Evolutionary conservation across 2,797 vertebrate genomes (phyloP).

Genomic region (Dendrocincla tyrannina): DNA sequence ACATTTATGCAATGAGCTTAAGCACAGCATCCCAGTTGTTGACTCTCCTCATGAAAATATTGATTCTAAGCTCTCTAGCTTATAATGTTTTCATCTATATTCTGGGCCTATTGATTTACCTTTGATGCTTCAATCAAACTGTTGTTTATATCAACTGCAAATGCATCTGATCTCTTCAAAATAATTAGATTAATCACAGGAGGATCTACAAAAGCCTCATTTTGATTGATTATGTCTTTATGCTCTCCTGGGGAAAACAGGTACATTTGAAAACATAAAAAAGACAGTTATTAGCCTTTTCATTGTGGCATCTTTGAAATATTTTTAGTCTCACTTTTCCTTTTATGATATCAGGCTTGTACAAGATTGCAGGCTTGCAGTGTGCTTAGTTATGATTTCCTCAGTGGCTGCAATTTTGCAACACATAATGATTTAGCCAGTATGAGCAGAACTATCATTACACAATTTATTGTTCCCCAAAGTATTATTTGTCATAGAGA

Average conservation of each 20-base stretch:
- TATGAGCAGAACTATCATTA: constrained; percentile 49
- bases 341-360: constrained; percentile 21
- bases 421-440: constrained; percentile 43
- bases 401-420: constrained; percentile 51
- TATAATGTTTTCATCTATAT: constrained; percentile 54
- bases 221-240: constrained; percentile 49
- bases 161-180: constrained; percentile 33
- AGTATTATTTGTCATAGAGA: constrained; percentile 43
- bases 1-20: constrained; percentile 30
- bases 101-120: constrained; percentile 41
- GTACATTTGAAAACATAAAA: constrained; percentile 25
- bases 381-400: constrained; percentile 26
- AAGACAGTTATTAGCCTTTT: constrained; percentile 39
- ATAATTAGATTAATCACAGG: constrained; percentile 50
- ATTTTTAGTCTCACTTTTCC: constrained; percentile 34
- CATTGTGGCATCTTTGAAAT: constrained; percentile 28
- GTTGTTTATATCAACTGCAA: constrained; percentile 15
- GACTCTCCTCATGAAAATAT: constrained; percentile 60
- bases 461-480: constrained; percentile 50
- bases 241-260: constrained; percentile 24
- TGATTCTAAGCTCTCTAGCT: constrained; percentile 48
- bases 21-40: constrained; percentile 9
- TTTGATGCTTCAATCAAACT: constrained; percentile 60
- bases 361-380: not conserved
- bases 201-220: constrained; percentile 17